Percentiles rank a stretch among this genome's conserved stretches.
These are phyloP conservation scores for Drosophila takahashii DNA, from an alignment of 1,140 invertebrate species.

Conservation along the genomic window DNA sequence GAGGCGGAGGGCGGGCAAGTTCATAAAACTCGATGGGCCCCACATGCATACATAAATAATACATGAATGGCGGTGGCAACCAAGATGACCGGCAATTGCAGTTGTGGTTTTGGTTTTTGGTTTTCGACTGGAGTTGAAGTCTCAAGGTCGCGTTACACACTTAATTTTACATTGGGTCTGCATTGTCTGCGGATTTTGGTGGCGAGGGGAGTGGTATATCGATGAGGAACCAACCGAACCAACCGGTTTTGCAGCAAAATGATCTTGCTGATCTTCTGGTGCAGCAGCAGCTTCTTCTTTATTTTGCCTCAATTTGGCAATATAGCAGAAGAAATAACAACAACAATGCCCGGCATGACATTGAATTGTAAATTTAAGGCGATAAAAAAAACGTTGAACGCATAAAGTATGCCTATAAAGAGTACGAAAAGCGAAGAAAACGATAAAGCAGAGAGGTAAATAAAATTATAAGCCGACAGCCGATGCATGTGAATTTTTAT, in stretches of 20 bases:
- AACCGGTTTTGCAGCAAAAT: constrained; percentile 55
- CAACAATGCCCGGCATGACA: constrained; percentile 55
- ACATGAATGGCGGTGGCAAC: constrained; percentile 16
- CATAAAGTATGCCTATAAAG: constrained; percentile 34
- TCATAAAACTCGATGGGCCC: constrained; percentile 39
- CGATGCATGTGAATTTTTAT: constrained; percentile 57
- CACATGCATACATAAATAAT: constrained; percentile 37
- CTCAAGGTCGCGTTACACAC: constrained; percentile 43
- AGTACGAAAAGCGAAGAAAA: constrained; percentile 22
- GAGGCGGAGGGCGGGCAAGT: neutral
- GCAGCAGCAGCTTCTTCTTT: constrained; percentile 24
- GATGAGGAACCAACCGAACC: constrained; percentile 6
- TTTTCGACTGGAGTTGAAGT: constrained; percentile 23
- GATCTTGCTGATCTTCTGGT: constrained; percentile 42
- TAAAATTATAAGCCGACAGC: constrained; percentile 60
- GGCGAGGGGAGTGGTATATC: neutral
- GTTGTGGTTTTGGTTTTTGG: constrained; percentile 11
- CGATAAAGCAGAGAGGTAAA: constrained; percentile 40
- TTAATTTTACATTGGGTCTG: constrained; percentile 27
- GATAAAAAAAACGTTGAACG: constrained; percentile 53
- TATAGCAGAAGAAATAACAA: constrained; percentile 32
- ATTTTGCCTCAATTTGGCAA: constrained; percentile 33
- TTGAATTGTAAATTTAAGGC: constrained; percentile 72
- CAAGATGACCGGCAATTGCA: constrained; percentile 45
- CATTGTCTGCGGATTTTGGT: constrained; percentile 17